Percentiles rank a stretch among this genome's conserved stretches.
These are phyloP conservation scores for Halocynthia aurantium DNA, from an alignment of 23 tunicate genomes.

Conservation along the genomic window DNA sequence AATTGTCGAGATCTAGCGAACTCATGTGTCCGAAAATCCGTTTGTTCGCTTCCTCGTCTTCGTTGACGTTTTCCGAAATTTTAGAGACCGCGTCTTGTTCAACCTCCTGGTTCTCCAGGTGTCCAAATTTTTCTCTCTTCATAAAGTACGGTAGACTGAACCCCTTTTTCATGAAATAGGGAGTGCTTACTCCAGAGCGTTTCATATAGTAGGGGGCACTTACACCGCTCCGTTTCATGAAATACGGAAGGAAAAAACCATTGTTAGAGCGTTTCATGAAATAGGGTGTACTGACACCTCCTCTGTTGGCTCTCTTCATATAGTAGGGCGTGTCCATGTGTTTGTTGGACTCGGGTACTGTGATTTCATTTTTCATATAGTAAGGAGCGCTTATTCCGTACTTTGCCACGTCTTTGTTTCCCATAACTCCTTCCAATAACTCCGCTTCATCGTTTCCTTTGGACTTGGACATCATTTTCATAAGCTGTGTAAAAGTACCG, in stretches of 20 bases:
- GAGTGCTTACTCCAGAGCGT: neutral
- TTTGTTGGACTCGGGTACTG: no score
- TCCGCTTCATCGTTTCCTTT: no score
- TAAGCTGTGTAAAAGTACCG: no score
- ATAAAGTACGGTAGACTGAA: neutral
- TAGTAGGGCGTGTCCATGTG: no score
- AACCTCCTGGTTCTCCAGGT: neutral
- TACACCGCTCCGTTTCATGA: neutral
- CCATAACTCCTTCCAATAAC: no score
- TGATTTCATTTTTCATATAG: no score
- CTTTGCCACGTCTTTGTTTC: no score
- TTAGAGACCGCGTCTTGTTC: neutral
- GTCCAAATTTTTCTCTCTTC: neutral
- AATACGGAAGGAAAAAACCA: neutral
- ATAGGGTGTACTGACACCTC: constrained; percentile 1
- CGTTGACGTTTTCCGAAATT: neutral
- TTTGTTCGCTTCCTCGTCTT: neutral
- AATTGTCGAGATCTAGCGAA: constrained; percentile 32
- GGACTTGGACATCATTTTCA: no score
- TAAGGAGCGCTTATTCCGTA: no score
- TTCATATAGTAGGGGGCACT: constrained; percentile 1
- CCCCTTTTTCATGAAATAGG: constrained; percentile 8
- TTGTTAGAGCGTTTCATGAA: neutral
- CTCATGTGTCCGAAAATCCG: constrained; percentile 3
- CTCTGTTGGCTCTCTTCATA: neutral